Conservation (phyloP, 2,113 vertebrate species). For the Tachysurus vachellii region DNA sequence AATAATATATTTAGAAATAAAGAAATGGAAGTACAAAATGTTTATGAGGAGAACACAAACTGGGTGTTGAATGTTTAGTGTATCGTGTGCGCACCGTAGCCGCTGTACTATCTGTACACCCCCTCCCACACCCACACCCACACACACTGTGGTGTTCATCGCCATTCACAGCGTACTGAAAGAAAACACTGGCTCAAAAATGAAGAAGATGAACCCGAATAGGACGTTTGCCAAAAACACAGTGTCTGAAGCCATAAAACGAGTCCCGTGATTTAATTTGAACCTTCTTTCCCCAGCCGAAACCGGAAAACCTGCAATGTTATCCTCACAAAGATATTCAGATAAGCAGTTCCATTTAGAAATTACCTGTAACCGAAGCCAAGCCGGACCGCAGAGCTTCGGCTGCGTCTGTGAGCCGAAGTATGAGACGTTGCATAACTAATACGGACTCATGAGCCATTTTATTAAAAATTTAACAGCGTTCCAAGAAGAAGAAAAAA, state of each 20-base stretch:
- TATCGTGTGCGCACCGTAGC: background rate
- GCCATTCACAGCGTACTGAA: background rate
- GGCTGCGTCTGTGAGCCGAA: background rate
- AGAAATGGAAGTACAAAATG: background rate
- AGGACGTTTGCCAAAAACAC: background rate
- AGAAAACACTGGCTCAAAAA: background rate
- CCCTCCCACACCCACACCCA: no score
- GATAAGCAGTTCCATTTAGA: conserved; percentile 19
- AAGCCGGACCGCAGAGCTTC: background rate
- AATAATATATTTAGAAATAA: background rate
- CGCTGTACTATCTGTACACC: background rate
- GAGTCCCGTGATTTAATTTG: background rate
- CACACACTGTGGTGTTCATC: background rate
- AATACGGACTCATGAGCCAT: background rate
- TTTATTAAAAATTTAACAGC: conserved; percentile 29
- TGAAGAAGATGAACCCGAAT: background rate
- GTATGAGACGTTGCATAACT: background rate
- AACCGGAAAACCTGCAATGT: background rate
- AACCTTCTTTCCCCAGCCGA: background rate
- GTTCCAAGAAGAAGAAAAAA: background rate
- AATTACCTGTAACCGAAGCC: conserved; percentile 12
- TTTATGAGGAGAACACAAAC: background rate
- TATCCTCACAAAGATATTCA: conserved; percentile 2
- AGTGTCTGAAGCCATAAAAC: background rate
- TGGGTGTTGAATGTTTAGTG: background rate